phyloP scores from a whole-genome alignment of 2,113 vertebrate species.

The Baryphthengus martii region DNA sequence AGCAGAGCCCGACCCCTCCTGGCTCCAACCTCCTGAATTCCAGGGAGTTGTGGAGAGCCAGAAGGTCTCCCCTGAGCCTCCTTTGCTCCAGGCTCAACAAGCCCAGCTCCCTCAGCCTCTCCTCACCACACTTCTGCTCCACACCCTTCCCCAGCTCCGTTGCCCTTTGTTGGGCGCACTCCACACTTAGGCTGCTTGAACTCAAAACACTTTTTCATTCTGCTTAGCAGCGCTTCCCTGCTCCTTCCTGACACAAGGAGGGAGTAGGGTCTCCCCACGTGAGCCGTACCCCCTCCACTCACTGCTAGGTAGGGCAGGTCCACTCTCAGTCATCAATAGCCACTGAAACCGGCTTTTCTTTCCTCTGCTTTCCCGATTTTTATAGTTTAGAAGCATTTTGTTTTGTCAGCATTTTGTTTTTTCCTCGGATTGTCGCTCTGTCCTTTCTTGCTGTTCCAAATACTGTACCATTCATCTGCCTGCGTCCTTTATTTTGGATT shows the following conservation, averaged over 20 bases:
- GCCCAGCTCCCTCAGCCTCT: neutral
- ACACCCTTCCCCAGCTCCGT: neutral
- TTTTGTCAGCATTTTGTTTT: neutral
- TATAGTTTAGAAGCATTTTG: neutral
- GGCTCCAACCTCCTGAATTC: neutral
- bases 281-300: too few relatives aligned
- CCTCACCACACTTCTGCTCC: neutral
- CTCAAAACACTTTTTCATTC: neutral
- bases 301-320: neutral
- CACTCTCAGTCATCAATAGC: neutral
- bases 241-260: neutral
- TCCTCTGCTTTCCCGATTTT: neutral
- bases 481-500: conserved; percentile 20
- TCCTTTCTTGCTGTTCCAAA: neutral
- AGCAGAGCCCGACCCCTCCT: neutral
- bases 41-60: neutral
- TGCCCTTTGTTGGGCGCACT: neutral
- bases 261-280: neutral
- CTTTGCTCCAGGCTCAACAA: neutral
- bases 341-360: neutral
- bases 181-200: neutral
- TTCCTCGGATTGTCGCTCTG: neutral
- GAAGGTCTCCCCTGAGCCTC: neutral
- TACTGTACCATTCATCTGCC: neutral
- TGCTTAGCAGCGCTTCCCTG: neutral